Evolutionary conservation across 2,797 vertebrate species (phyloP).

Genomic region (Caiman crocodilus): DNA sequence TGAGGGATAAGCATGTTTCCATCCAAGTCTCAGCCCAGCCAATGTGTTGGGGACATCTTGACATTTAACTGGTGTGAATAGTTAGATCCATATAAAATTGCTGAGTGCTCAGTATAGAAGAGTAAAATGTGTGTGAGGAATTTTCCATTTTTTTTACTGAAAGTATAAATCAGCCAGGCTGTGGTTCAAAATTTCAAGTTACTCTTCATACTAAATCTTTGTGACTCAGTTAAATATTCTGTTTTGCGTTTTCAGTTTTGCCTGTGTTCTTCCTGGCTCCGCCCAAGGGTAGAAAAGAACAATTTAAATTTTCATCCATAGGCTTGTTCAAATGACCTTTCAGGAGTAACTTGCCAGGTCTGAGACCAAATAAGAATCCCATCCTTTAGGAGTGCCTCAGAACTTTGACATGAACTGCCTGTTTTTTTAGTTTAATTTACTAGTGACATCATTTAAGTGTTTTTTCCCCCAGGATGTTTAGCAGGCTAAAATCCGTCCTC

Average conservation of each 20-base stretch:
- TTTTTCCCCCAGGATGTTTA: not conserved
- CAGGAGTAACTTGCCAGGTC: not conserved
- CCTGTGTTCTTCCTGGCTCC: not conserved
- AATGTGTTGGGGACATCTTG: not conserved
- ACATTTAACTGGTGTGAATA: not conserved
- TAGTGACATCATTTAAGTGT: not conserved
- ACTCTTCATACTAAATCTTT: not conserved
- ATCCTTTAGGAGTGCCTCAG: not conserved
- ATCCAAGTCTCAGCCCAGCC: not conserved
- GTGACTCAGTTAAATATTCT: not conserved
- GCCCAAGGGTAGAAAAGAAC: not conserved
- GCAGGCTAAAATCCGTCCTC: not conserved
- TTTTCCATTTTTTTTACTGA: not conserved
- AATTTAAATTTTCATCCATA: not conserved
- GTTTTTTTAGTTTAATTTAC: not conserved
- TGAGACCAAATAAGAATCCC: not conserved
- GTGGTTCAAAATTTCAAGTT: not conserved
- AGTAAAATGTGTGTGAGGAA: not conserved
- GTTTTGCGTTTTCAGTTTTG: not conserved
- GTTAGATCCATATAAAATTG: not conserved
- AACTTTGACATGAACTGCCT: not conserved
- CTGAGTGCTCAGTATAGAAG: not conserved
- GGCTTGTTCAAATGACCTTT: not conserved
- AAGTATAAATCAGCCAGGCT: not conserved
- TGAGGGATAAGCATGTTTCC: not conserved